Evolutionary conservation across 2,797 vertebrate genomes (phyloP), one percentile per base, ranked within the genome.

Genomic region (Channallabes apus): DNA sequence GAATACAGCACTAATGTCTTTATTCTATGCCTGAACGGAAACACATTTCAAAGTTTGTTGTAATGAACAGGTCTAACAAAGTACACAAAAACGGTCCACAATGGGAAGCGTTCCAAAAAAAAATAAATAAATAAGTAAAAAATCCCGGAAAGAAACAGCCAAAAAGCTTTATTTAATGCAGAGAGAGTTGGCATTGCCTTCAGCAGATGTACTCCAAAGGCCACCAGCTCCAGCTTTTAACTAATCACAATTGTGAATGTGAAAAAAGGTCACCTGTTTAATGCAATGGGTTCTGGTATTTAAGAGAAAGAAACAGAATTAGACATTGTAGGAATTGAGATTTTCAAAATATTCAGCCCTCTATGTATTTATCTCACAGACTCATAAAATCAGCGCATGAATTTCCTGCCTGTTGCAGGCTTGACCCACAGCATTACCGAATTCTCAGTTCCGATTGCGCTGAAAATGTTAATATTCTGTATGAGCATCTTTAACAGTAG

Each of bases 131-230:
- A 78, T n/a, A n/a, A n/a, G n/a, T n/a, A 64, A 78, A 32, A 65
- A 64, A 0, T n/a, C n/a, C n/a, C 22, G 1, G 15, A 64, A 65
- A 65, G 20, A 62, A 64, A 65, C 1, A 0, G 14, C 38, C 35
- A 80, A 80, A 80, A 64, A 46, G 78, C 78, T 35, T 46, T n/a
- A 12, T 80, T 80, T 80, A 27, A 11, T 80, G 41, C 17, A 65
- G 61, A 80, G 58, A n/a, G 59, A 18, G 38, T 67, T 51, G 78
- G 78, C n/a, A 8, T 65, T 1, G 41, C 7, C 61, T 64, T 64
- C 78, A 51, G 17, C 78, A 64, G 61, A 46, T 65, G 59, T 64
- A 80, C 77, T 79, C 24, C 11, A 62, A 79, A 62, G 77, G 32
- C 77, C 35, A 64, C 35, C 18, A 64, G 59, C 38, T 51, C 61